Conservation (phyloP, 2,113 vertebrate species). For the Dermatemys mawii region DNA sequence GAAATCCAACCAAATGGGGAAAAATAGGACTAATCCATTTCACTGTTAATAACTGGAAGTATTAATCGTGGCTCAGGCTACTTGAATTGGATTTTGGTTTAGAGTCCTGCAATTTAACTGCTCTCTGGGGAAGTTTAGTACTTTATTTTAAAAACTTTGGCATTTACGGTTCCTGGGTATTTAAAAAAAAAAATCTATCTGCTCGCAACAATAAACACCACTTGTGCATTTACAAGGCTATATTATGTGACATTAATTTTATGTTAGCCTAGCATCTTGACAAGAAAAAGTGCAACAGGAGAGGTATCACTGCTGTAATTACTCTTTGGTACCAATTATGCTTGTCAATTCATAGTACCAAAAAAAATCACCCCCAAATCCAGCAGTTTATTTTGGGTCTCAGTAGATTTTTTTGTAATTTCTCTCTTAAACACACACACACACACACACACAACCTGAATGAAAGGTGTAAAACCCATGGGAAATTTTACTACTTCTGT, state of each 20-base stretch:
- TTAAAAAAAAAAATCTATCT: neutral
- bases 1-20: neutral
- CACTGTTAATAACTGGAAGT: neutral
- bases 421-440: neutral
- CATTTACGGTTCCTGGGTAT: neutral
- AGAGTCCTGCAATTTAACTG: neutral
- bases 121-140: neutral
- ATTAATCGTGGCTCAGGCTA: neutral
- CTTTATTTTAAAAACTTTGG: neutral
- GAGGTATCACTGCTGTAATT: neutral
- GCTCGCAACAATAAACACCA: neutral
- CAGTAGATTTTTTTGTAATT: neutral
- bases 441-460: neutral
- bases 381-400: neutral
- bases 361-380: neutral
- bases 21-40: rapidly evolving
- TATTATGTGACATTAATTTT: neutral
- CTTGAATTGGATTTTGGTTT: neutral
- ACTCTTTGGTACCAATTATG: neutral
- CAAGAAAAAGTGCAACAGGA: neutral
- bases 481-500: neutral
- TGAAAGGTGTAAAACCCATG: neutral
- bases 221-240: neutral
- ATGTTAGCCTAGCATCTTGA: neutral
- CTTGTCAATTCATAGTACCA: neutral